Conservation (phyloP, 1,140 invertebrate genomes). For the Dryas iulia region DNA sequence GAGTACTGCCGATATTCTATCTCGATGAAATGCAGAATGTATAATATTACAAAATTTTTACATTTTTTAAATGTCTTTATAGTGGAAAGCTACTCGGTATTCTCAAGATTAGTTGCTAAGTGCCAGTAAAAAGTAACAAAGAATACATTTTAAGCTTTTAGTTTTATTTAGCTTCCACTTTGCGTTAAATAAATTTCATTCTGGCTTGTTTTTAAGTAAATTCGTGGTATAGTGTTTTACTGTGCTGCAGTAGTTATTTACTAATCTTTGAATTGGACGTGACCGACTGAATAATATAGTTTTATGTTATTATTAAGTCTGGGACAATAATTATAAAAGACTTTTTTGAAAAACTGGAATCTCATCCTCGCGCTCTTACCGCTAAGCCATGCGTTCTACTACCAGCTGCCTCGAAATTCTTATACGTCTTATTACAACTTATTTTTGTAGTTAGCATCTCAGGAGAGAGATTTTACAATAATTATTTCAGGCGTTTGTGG, state of each 20-base stretch:
- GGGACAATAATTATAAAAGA: no score
- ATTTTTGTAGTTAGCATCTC: no score
- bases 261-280: no score
- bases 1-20: not conserved
- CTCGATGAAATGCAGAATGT: not conserved
- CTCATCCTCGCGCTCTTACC: no score
- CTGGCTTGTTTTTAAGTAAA: not conserved
- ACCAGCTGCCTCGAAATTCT: no score
- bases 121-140: not conserved
- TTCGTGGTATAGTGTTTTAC: not conserved
- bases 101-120: slow-evolving; percentile 3
- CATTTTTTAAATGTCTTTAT: not conserved
- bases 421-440: no score
- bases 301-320: no score
- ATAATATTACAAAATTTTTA: not conserved
- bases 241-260: not conserved
- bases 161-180: not conserved
- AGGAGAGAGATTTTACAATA: no score
- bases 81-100: not conserved
- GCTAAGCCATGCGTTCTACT: no score
- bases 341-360: no score
- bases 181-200: not conserved
- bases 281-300: no score
- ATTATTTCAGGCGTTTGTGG: no score
- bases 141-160: slow-evolving; percentile 2